Conservation (phyloP, 2,888 invertebrate species). For the Cerastoderma edule region DNA sequence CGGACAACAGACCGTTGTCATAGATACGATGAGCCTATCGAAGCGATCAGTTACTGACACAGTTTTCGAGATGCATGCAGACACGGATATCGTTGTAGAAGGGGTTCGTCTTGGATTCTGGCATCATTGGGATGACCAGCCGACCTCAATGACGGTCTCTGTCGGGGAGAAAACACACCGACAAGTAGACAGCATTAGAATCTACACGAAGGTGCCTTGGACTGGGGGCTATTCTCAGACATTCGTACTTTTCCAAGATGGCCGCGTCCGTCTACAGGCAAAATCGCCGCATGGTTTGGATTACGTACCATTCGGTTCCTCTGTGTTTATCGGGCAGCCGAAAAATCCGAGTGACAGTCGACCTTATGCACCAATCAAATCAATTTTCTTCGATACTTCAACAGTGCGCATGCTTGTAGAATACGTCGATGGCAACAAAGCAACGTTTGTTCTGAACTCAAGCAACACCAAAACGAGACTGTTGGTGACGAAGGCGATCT, state of each 20-base stretch:
- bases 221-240: conserved; percentile 62
- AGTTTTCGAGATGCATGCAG: conserved; percentile 47
- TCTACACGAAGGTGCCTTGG: conserved; percentile 64
- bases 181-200: conserved; percentile 54
- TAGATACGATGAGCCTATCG: conserved; percentile 56
- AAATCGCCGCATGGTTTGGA: conserved; percentile 64
- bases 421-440: conserved; percentile 57
- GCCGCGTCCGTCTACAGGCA: conserved; percentile 58
- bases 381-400: conserved; percentile 52
- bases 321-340: conserved; percentile 65
- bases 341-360: conserved; percentile 26
- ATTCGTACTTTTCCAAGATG: conserved; percentile 67
- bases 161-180: conserved; percentile 23
- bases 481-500: conserved; percentile 44
- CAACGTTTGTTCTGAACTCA: conserved; percentile 41
- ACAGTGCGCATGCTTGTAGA: conserved; percentile 30
- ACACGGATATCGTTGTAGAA: conserved; percentile 48
- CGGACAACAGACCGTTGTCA: conserved; percentile 38
- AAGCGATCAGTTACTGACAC: conserved; percentile 32
- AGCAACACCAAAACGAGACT: conserved; percentile 44
- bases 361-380: conserved; percentile 59
- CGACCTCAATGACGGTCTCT: conserved; percentile 51
- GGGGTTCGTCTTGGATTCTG: conserved; percentile 61
- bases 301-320: conserved; percentile 69
- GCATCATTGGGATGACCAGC: conserved; percentile 52